phyloP scores from a whole-genome alignment of 1,140 invertebrate genomes.

The Phocides pigmalion region DNA sequence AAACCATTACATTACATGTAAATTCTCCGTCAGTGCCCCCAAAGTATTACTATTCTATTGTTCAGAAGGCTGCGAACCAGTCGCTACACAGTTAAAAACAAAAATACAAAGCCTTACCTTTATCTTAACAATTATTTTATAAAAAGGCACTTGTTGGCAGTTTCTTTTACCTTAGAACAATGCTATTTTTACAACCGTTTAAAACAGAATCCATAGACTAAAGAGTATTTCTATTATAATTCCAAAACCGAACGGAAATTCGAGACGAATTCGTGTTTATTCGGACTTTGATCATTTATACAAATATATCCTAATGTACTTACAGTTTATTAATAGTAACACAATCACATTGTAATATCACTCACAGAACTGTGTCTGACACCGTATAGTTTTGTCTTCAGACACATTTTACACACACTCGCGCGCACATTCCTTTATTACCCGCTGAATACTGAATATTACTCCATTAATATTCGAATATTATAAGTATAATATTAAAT shows the following conservation, averaged over 20 bases:
- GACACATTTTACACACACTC: conserved; percentile 65
- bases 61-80: conserved; percentile 66
- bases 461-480: conserved; percentile 38
- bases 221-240: conserved; percentile 61
- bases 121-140: conserved; percentile 38
- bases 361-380: conserved; percentile 72
- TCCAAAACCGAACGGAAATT: conserved; percentile 55
- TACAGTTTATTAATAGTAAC: conserved; percentile 73
- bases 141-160: conserved; percentile 82
- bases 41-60: conserved; percentile 49
- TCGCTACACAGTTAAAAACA: conserved; percentile 36
- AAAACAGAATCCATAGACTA: conserved; percentile 58
- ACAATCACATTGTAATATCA: conserved; percentile 82
- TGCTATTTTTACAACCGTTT: conserved; percentile 71
- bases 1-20: too few relatives aligned
- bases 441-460: conserved; percentile 59
- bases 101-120: conserved; percentile 25
- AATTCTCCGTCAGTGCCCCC: too few relatives aligned
- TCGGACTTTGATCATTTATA: conserved; percentile 48
- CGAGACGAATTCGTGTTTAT: conserved; percentile 33
- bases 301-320: conserved; percentile 68
- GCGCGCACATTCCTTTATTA: conserved; percentile 58
- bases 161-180: conserved; percentile 68
- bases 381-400: conserved; percentile 64
- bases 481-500: conserved; percentile 5